Evolutionary conservation across 2,113 vertebrate species (phyloP), one percentile per base, ranked within the genome.

Genomic region (Vimba vimba): DNA sequence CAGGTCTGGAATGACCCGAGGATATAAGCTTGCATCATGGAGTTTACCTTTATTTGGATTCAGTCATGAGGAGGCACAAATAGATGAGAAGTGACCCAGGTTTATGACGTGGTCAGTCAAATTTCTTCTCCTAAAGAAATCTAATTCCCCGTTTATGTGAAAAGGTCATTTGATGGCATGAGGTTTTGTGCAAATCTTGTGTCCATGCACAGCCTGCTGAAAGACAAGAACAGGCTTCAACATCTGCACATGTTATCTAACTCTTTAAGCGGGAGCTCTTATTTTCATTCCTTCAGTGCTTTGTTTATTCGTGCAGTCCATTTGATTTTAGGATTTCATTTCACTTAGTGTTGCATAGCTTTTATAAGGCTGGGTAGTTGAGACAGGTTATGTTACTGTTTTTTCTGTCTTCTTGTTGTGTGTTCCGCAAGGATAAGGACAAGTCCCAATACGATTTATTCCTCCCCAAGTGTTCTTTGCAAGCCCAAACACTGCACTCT

Each of bases 121-220:
- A 74, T 15, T 47, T 74, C 39, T 74, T 73, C 23, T 47, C 25
- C 23, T 25, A 74, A 47, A 74, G 23, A 74, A 47, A 47, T 47
- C 39, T 2, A 47, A 74, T 47, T 25, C 6, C 23, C 15, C 5
- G 3, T 47, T 23, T n/a, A 74, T 74, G 69, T 45, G 39, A 74
- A 74, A 62, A 64, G 23, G n/a, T 47, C 23, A 47, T 47, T 47
- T 68, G 27, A 68, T 68, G 64, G 27, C 27, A 19, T 68, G 64
- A 33, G 43, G 39, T 74, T 74, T 74, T 74, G 39, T 74, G 71
- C 71, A 74, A 74, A 45, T 74, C 23, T 74, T 74, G 39, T 74
- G 71, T 74, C 43, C 71, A 45, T 47, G 69, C 36, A 23, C 10
- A 73, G 69, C 21, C 69, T 73, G 23, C 39, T 47, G 23, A 74